Percentiles rank a stretch among this genome's conserved stretches.
Evolutionary conservation across 2,888 invertebrate genomes (phyloP).

Genomic region (Synergus gifuensis): DNA sequence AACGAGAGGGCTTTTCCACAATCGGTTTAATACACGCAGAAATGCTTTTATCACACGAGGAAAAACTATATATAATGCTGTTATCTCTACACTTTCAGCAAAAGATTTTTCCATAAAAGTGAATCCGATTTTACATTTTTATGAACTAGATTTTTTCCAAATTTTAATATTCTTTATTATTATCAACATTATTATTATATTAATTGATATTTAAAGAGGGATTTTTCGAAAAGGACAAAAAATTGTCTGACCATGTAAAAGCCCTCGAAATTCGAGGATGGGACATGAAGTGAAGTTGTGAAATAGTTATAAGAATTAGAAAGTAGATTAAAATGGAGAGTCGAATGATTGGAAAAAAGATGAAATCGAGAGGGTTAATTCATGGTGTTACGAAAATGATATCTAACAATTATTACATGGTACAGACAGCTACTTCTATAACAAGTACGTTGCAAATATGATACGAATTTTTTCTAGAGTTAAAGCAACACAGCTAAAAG

Average conservation of each 20-base stretch:
- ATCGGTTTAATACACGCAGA: not conserved
- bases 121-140: no score
- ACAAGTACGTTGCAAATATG: constrained; percentile 64
- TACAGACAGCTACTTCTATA: constrained; percentile 72
- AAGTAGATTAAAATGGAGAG: constrained; percentile 44
- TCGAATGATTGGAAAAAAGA: not conserved
- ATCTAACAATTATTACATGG: constrained; percentile 59
- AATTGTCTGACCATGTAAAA: constrained; percentile 46
- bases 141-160: no score
- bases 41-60: not conserved
- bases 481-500: constrained; percentile 75
- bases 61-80: no score
- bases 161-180: no score
- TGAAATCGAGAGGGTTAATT: not conserved
- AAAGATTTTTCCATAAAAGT: no score
- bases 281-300: not conserved
- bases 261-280: constrained; percentile 45
- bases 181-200: no score
- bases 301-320: constrained; percentile 45
- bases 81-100: no score
- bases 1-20: constrained; percentile 15
- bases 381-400: constrained; percentile 29
- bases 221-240: not conserved
- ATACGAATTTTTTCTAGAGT: constrained; percentile 65
- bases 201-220: not conserved